A percentile compares a stretch with the other conserved stretches of the same genome.
phyloP scores from a whole-genome alignment of 1,140 invertebrate genomes.

The Drosophila mauritiana region DNA sequence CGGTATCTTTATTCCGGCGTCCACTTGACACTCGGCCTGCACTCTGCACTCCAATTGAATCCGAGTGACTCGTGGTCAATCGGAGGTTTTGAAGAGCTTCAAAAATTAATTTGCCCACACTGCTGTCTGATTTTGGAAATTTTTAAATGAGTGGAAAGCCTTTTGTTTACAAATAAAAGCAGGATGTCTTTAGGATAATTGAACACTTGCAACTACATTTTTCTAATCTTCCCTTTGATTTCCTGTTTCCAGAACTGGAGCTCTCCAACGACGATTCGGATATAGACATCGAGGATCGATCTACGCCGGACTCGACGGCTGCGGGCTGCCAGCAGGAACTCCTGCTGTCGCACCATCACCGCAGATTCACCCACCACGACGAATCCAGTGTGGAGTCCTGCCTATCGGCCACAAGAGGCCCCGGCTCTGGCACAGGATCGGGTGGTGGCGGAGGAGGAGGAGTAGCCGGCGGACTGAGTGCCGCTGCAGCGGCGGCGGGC shows the following conservation, averaged over 20 bases:
- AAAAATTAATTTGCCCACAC: not conserved
- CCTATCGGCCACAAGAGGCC: constrained; percentile 51
- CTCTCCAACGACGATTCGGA: constrained; percentile 82
- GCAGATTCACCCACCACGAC: constrained; percentile 55
- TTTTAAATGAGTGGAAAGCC: too few relatives aligned
- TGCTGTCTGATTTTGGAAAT: too few relatives aligned
- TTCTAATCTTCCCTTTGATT: not conserved
- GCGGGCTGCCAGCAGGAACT: constrained; percentile 68
- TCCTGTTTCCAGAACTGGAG: constrained; percentile 62
- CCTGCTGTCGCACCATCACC: constrained; percentile 37
- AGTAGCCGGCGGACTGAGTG: constrained; percentile 36
- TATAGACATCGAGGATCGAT: constrained; percentile 84
- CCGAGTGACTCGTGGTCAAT: constrained; percentile 8
- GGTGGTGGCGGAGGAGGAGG: constrained; percentile 1
- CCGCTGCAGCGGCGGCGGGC: constrained; percentile 42
- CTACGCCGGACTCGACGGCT: constrained; percentile 78
- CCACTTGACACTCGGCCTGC: not conserved
- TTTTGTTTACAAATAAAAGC: too few relatives aligned
- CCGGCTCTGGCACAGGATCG: constrained; percentile 18
- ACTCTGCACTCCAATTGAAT: not conserved
- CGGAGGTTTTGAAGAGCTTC: not conserved
- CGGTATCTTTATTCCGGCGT: not conserved
- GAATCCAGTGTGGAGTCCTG: constrained; percentile 78
- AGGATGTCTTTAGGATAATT: not conserved
- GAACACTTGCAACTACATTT: not conserved